Conservation (phyloP, 2,888 invertebrate species). For the Parnassius apollo region DNA sequence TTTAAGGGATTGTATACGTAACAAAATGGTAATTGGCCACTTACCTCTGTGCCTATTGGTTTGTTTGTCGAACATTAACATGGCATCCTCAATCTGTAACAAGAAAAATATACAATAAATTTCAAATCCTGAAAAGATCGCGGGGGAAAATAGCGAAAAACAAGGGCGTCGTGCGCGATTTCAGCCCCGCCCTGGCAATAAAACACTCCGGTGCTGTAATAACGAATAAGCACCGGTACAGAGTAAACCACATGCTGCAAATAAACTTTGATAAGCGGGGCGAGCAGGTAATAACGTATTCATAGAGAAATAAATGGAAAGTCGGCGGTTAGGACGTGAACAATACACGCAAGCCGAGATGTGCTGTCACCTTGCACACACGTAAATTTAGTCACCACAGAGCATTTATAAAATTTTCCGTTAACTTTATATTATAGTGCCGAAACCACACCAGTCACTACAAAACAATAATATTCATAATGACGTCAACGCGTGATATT, state of each 20-base stretch:
- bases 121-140: slow-evolving; percentile 61
- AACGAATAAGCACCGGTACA: slow-evolving; percentile 80
- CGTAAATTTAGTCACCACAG: slow-evolving; percentile 65
- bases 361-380: slow-evolving; percentile 65
- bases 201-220: slow-evolving; percentile 79
- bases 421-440: slow-evolving; percentile 58
- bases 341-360: slow-evolving; percentile 71
- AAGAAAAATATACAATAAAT: slow-evolving; percentile 70
- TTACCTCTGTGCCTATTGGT: slow-evolving; percentile 99
- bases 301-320: slow-evolving; percentile 82
- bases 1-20: too few species aligned
- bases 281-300: slow-evolving; percentile 82
- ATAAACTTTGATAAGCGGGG: slow-evolving; percentile 82
- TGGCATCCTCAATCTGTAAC: slow-evolving; percentile 99
- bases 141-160: slow-evolving; percentile 65
- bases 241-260: slow-evolving; percentile 81
- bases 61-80: slow-evolving; percentile 99
- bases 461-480: slow-evolving; percentile 76
- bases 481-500: slow-evolving; percentile 52
- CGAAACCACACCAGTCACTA: slow-evolving; percentile 64
- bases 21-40: slow-evolving; percentile 46
- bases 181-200: slow-evolving; percentile 76
- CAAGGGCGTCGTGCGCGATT: slow-evolving; percentile 73
- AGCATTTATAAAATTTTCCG: slow-evolving; percentile 66
- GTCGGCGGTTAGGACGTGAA: slow-evolving; percentile 78